Base-by-base conservation (phyloP, 2,888 invertebrate species). In the Agonopterix arenella region DNA sequence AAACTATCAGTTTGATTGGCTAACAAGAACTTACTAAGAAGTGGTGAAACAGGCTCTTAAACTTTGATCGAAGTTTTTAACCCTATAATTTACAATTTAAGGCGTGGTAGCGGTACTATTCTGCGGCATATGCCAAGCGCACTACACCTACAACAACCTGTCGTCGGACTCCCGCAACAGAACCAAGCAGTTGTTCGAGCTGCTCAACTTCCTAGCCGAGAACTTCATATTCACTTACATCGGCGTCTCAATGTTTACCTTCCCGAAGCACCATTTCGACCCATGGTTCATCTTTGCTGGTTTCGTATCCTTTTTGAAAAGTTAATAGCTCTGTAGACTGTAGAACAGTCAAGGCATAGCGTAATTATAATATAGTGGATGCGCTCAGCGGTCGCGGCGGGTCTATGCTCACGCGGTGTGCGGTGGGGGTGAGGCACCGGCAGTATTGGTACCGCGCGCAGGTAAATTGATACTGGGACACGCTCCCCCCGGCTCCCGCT, bases 171-270 rank as follows among this genome's bases (percentile, higher is more conserved):
- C 97, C 0, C 92, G 97, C 60, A 91, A 92, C 59, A 90, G 97
- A 59, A 98, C 97, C 36, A 98, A 98, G 82, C 96, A 97, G 78
- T 91, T 97, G 66, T 98, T 98, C 84, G 97, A 97, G 76, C 86
- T 98, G 66, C 91, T 98, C 57, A 98, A 98, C 88, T 99, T 99
- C 83, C 89, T 99, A 58, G 97, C 98, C 0, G 99, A 99, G 77
- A 98, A 98, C 84, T 99, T 99, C 83, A 98, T 99, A 70, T 99
- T 99, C 89, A 96, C 96, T 3, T 99, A 99, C 88, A 98, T 99
- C 70, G 99, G 99, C 11, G 98, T 99, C 2, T 98, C 98, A 16
- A 98, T 98, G 95, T 99, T 99, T 79, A 98, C 98, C 0, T 98
- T 98, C 78, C 97, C 97, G 4, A 96, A 97, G 71, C 98, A 98